Evolutionary conservation across 2,888 invertebrate species (phyloP), one percentile per base, ranked within the genome.

Genomic region (Stictocephala bisonia): DNA sequence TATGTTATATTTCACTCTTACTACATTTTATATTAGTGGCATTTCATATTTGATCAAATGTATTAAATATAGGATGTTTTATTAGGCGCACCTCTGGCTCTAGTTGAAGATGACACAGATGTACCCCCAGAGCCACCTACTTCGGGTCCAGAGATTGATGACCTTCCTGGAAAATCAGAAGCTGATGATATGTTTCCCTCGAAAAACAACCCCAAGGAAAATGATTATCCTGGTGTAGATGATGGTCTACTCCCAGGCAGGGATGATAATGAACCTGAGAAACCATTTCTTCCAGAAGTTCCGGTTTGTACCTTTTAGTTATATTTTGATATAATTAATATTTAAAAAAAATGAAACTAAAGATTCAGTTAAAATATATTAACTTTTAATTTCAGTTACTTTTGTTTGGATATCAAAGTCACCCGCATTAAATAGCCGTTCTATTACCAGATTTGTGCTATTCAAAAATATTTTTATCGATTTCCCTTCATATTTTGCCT

Each of bases 171-270:
- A 60, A 26, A 31, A 11, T 48, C 68, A 3, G 73, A 73, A 18
- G 50, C 40, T n/a, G 73, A 73, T 60, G 35, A 58, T 26, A 44
- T 58, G 50, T 1, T 53, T n/a, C 68, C 73, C 22, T 22, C n/a
- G 22, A 27, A 48, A 18, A 40, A 26, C 24, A 41, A 9, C 22
- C 2, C 20, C n/a, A 64, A 64, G 56, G 24, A 50, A 35, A n/a
- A 15, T 27, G 66, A 50, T 13, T 64, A 40, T n/a, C 58, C 67
- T 18, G 72, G 72, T 29, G 67, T 72, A n/a, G 72, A 72, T 29
- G 67, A 67, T 26, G 67, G 58, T 18, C 27, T 71, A n/a, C 22
- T 71, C 9, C 70, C 70, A 15, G 27, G 44, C 20, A 29, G 58
- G 18, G 48, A 71, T 11, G 56, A 56, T 13, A 53, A n/a, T 3